A percentile compares a stretch with the other conserved stretches of the same genome.
Conservation (phyloP, 2,113 vertebrate genomes). For the Platycercus adscitus region DNA sequence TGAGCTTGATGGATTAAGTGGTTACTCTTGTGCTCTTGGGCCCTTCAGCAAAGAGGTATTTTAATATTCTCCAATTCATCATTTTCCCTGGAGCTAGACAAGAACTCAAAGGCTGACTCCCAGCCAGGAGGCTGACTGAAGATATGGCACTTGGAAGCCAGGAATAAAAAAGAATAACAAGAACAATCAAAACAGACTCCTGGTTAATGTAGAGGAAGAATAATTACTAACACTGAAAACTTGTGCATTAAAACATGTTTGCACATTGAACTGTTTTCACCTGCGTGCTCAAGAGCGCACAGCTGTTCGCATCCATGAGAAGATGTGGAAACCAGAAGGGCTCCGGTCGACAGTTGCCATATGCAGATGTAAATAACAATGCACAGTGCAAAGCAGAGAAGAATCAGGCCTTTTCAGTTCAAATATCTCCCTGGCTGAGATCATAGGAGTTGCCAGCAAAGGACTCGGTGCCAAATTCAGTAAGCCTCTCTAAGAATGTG, state of each 20-base stretch:
- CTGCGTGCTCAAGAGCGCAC: background rate
- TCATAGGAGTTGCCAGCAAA: background rate
- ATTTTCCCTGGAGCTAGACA: background rate
- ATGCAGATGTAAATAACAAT: background rate
- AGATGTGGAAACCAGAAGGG: background rate
- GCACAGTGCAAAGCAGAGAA: background rate
- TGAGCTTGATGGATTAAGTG: conserved; percentile 2
- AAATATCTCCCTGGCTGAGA: background rate
- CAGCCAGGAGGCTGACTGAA: conserved; percentile 15
- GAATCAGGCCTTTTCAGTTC: background rate
- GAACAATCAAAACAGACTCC: background rate
- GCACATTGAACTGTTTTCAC: background rate
- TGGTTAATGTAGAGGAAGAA: background rate
- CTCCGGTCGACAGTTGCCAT: background rate
- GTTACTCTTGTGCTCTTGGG: background rate
- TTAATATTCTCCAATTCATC: conserved; percentile 14
- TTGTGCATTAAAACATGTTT: background rate
- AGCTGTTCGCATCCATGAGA: background rate
- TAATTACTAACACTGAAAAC: background rate
- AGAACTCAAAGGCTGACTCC: background rate
- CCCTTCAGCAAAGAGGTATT: background rate
- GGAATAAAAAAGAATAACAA: background rate
- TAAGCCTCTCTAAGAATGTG: conserved; percentile 27
- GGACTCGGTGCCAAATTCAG: conserved; percentile 16
- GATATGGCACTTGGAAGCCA: background rate